Base-by-base conservation (phyloP, 2,888 invertebrate species). In the Ernsta delagoae region DNA sequence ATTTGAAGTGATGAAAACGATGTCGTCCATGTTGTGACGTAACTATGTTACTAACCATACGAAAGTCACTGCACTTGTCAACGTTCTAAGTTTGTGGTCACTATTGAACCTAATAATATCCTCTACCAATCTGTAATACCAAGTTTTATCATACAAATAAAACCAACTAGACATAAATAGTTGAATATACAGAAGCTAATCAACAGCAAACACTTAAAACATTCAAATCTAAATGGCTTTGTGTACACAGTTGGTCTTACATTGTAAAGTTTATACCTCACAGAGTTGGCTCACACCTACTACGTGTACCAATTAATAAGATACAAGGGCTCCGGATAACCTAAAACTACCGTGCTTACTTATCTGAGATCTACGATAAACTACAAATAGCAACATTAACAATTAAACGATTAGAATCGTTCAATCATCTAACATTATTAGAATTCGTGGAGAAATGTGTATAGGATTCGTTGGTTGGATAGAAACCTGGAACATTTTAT, bases 261-360 rank as follows among this genome's bases (percentile, higher is more conserved):
- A 65, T 45, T 56, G 31, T 50, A 50, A 6, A 45, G 43, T 48
- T 7, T 54, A 34, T 54, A 54, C 54, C n/a, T 56, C 57, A 57
- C 34, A 7, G 57, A 36, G 9, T 7, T 3, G 2, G 56, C 79
- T 83, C 79, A 86, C 85, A 86, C 85, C 86, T 84, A 78, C 78
- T 45, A 41, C 83, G 61, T 90, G 87, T 87, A 74, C 70, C 70
- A 76, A 74, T 79, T 87, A 88, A 88, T 88, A 83, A 81, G 77
- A 41, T 80, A 78, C 78, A 78, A 45, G 71, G 65, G 66, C 70
- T 66, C 70, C 64, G 56, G 74, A 73, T 73, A 73, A 68, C 57
- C 72, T 71, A 59, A 70, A 66, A 65, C 53, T 72, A 59, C 72
- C 63, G 63, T 71, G 53, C 71, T 61, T 8, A 62, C 53, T 64